phyloP scores from a whole-genome alignment of 2,888 invertebrate genomes.

The Labia minor region DNA sequence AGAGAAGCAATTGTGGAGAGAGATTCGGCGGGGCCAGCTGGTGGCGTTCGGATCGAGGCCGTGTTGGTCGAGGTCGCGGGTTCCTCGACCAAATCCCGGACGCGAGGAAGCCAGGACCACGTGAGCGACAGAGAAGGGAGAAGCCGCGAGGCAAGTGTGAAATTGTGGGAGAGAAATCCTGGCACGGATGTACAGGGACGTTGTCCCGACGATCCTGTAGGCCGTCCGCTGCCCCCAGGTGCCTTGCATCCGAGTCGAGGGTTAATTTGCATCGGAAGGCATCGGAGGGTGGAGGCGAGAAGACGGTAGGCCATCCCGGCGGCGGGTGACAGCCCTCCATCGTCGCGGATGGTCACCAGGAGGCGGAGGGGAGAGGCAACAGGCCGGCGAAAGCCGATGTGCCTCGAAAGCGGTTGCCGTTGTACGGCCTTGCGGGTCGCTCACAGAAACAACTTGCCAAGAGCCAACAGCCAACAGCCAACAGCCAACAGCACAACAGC shows the following conservation, averaged over 20 bases:
- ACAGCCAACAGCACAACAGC: too few species aligned
- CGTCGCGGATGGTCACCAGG: not conserved
- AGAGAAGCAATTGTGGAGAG: not conserved
- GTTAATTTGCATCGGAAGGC: not conserved
- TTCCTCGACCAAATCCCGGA: constrained; percentile 13
- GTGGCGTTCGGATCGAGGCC: not conserved
- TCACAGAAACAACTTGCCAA: too few species aligned
- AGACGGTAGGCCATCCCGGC: not conserved
- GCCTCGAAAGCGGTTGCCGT: too few species aligned
- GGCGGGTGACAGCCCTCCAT: not conserved
- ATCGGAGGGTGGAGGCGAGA: not conserved
- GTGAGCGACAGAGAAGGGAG: not conserved
- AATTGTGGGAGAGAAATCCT: constrained; percentile 1
- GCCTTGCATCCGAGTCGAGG: too few species aligned
- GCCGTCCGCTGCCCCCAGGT: too few species aligned
- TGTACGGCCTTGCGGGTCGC: too few species aligned
- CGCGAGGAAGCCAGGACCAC: not conserved
- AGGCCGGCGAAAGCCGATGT: not conserved
- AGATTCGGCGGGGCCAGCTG: not conserved
- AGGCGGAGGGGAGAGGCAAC: not conserved
- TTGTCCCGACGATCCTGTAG: too few species aligned
- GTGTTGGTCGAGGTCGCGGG: not conserved
- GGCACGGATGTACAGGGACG: not conserved
- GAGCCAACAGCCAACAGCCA: too few species aligned
- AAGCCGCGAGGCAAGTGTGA: constrained; percentile 7